These are phyloP conservation scores for Diarsia mendica DNA, from an alignment of 2,888 invertebrate genomes.

Conservation along the genomic window DNA sequence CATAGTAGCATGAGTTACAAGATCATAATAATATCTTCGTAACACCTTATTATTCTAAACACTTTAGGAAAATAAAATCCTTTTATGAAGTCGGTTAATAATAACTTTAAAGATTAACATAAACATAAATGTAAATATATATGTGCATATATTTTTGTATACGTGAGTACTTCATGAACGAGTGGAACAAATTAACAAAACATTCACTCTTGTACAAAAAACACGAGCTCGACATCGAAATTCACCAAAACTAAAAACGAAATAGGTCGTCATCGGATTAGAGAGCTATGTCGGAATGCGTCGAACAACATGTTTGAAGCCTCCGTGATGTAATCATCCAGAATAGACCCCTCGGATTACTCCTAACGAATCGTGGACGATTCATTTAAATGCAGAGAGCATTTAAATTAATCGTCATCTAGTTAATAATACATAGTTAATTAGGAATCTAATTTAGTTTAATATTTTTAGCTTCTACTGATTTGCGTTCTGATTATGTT, in stretches of 20 bases:
- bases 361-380: conserved; percentile 22
- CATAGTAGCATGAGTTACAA: too few relatives aligned
- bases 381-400: too few relatives aligned
- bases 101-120: too few relatives aligned
- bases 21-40: too few relatives aligned
- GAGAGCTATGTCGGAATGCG: conserved; percentile 16
- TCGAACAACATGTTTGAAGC: conserved; percentile 1
- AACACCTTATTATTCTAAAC: too few relatives aligned
- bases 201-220: background rate
- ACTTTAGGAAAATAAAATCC: too few relatives aligned
- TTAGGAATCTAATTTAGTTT: background rate
- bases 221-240: background rate
- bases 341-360: conserved; percentile 26
- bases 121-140: too few relatives aligned
- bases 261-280: conserved; percentile 41
- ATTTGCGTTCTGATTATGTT: background rate
- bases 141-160: background rate
- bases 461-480: background rate
- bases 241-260: background rate
- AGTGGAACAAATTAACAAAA: background rate
- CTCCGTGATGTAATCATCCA: conserved; percentile 32
- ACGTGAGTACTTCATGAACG: background rate
- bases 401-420: too few relatives aligned
- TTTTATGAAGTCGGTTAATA: too few relatives aligned
- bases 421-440: background rate